A percentile compares a stretch with the other conserved stretches of the same genome.
Evolutionary conservation across 1,140 invertebrate species (phyloP).

Genomic region (Formica exsecta): DNA sequence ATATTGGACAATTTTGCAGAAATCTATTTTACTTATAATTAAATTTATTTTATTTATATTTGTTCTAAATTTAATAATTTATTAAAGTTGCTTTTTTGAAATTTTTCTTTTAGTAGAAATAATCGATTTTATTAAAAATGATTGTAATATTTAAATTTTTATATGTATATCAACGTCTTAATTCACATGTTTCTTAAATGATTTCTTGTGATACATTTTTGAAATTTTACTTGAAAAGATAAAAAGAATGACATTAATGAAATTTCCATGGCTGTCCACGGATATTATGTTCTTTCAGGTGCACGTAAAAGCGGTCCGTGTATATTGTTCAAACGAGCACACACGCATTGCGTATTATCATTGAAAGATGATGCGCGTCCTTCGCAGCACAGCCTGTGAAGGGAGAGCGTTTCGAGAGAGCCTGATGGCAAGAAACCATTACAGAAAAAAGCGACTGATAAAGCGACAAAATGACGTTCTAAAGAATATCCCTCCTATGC

Average conservation of each 20-base stretch:
- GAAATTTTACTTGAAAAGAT: slow-evolving; percentile 3
- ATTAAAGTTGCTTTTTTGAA: background rate
- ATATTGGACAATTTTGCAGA: background rate
- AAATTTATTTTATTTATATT: background rate
- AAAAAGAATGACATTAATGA: background rate
- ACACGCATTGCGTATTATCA: slow-evolving; percentile 15
- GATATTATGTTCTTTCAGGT: background rate
- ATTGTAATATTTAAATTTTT: background rate
- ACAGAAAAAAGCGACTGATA: slow-evolving; percentile 77
- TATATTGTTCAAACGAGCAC: slow-evolving; percentile 1
- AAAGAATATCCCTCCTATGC: slow-evolving; percentile 75
- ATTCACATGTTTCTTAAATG: background rate
- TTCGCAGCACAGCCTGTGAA: slow-evolving; percentile 55
- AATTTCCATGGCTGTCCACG: slow-evolving; percentile 12
- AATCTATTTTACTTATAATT: background rate
- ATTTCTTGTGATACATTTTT: background rate
- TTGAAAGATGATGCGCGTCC: background rate
- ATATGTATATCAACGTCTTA: background rate
- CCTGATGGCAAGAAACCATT: slow-evolving; percentile 77
- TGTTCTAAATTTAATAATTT: no score
- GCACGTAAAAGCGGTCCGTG: slow-evolving; percentile 23
- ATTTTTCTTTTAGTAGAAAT: background rate
- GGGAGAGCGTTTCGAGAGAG: slow-evolving; percentile 41
- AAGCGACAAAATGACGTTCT: slow-evolving; percentile 81
- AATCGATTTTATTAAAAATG: background rate